Base-by-base conservation (phyloP, 2,888 invertebrate species). In the Julus scandinavius region DNA sequence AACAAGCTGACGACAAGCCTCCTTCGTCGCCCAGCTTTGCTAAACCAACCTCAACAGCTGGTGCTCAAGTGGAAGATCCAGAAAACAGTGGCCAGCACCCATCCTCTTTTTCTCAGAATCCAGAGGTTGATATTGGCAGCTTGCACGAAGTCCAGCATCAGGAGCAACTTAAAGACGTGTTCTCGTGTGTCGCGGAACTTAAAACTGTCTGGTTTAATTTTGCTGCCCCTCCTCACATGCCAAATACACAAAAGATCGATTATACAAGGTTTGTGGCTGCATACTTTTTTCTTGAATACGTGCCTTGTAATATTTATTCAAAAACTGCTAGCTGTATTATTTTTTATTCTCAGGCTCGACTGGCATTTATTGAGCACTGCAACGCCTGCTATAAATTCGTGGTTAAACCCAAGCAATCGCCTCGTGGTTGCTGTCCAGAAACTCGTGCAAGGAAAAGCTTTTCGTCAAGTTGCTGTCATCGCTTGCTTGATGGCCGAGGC, bases 311-410 rank as follows among this genome's bases (percentile, higher is more conserved):
- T 7, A 20, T 72, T 20, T 72, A 5, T 7, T 20, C n/a, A 17
- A 29, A 29, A 72, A 9, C 63, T 72, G 85, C n/a, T 85, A 40
- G 13, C n/a, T 17, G 41, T 13, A 7, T 85, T 85, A 85, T 86
- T 41, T 54, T 50, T 7, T 11, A n/a, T 29, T 85, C 63, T 9
- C 91, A 96, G 98, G 91, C 93, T 98, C 91, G 98, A 99, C 93
- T 99, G 99, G 98, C 99, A 99, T 93, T 93, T 99, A 88, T 93
- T 99, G 88, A 98, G 98, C 92, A 98, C 98, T 2, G 98, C 98
- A 7, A 97, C 98, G 0, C 98, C 99, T 0, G 97, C 98, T 0
- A 98, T 99, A 91, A 98, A 98, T 91, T 98, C 98, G 0, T 99
- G 99, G 99, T 96, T 99, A 95, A 98, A 98, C 94, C 98, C 98